phyloP scores from a whole-genome alignment of 2,113 vertebrate species.

The Equus przewalskii region DNA sequence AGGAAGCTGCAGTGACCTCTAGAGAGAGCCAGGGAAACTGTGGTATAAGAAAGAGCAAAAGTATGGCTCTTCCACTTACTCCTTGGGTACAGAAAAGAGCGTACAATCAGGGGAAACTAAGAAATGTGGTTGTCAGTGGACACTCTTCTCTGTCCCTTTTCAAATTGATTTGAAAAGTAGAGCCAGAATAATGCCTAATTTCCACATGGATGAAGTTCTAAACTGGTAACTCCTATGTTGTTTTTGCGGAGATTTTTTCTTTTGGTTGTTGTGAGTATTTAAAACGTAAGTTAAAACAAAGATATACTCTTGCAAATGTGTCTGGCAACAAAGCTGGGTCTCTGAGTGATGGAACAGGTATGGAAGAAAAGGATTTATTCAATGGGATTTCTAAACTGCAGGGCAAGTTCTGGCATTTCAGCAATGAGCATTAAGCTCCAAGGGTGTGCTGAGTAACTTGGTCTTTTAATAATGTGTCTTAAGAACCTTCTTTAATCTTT shows the following conservation, averaged over 20 bases:
- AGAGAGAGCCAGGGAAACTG: neutral
- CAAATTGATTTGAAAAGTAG: conserved; percentile 7
- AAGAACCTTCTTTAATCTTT: conserved; percentile 40
- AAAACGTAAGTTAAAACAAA: conserved; percentile 45
- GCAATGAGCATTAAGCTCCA: conserved; percentile 4
- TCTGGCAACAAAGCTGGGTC: neutral
- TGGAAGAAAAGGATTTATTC: conserved; percentile 32
- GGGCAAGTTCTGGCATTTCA: conserved; percentile 27
- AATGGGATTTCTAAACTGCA: conserved; percentile 26
- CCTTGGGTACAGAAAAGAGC: neutral
- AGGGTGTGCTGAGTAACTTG: conserved; percentile 10
- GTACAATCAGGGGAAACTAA: neutral
- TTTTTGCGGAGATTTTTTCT: neutral
- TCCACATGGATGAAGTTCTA: neutral
- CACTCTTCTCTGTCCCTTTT: neutral
- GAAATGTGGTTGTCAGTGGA: neutral
- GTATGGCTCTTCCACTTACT: neutral
- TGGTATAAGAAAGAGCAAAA: neutral
- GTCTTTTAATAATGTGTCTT: conserved; percentile 54
- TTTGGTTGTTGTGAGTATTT: neutral
- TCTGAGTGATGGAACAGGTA: conserved; percentile 1
- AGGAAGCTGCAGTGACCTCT: neutral
- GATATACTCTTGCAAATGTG: conserved; percentile 41
- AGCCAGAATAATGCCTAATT: neutral
- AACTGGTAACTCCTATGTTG: neutral